These are phyloP conservation scores for Dinothrombium tinctorium DNA, from an alignment of 1,140 invertebrate species.

Conservation along the genomic window DNA sequence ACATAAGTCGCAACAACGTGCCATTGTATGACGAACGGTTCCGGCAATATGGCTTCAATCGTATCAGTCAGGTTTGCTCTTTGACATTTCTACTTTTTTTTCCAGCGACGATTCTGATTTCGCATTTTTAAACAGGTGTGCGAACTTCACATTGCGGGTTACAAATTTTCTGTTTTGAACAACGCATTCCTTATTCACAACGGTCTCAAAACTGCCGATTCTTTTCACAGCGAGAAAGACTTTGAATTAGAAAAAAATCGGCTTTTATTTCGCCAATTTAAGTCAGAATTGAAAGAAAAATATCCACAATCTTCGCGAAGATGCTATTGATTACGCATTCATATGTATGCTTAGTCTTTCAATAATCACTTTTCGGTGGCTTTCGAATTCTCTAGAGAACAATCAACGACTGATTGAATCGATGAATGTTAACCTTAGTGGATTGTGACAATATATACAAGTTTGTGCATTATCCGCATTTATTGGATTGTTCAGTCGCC, in stretches of 20 bases:
- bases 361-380: no score
- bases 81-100: not conserved
- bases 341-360: no score
- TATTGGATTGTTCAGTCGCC: no score
- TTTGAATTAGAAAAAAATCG: slow-evolving; percentile 27
- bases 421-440: no score
- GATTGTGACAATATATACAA: no score
- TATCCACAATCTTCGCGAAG: slow-evolving; percentile 29
- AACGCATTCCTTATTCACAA: slow-evolving; percentile 33
- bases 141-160: slow-evolving; percentile 34
- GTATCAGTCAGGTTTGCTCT: slow-evolving; percentile 31
- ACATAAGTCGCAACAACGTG: slow-evolving; percentile 25
- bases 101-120: not conserved
- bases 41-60: slow-evolving; percentile 35
- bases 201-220: slow-evolving; percentile 26
- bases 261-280: slow-evolving; percentile 30
- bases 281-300: slow-evolving; percentile 30
- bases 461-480: no score
- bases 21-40: slow-evolving; percentile 36
- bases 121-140: slow-evolving; percentile 26
- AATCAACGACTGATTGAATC: no score
- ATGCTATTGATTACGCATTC: slow-evolving; percentile 30
- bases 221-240: slow-evolving; percentile 30
- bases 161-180: slow-evolving; percentile 31
- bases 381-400: no score